A percentile compares a stretch with the other conserved stretches of the same genome.
phyloP scores from a whole-genome alignment of 2,797 vertebrate species.

The Squalus acanthias region DNA sequence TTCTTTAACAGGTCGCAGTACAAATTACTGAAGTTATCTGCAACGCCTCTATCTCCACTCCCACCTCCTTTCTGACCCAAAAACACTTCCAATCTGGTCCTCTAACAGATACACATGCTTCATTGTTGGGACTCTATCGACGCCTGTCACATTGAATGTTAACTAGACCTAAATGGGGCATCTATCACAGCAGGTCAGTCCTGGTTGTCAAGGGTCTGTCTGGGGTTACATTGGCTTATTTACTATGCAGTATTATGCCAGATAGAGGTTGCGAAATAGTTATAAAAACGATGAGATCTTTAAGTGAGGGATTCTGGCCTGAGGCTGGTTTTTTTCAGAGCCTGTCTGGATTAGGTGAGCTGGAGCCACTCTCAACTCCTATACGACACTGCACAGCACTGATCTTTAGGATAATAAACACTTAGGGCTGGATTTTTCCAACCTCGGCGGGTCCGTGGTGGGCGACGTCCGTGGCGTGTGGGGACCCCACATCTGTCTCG shows the following conservation, averaged over 20 bases:
- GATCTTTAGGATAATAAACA: not conserved
- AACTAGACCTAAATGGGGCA: not conserved
- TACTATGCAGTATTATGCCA: not conserved
- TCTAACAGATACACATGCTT: not conserved
- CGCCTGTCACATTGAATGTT: not conserved
- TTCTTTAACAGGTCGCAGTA: not conserved
- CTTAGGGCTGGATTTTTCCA: not conserved
- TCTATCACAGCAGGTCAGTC: not conserved
- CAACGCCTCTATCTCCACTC: not conserved
- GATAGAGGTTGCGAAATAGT: not conserved
- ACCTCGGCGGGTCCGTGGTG: too few relatives aligned
- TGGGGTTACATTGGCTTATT: not conserved
- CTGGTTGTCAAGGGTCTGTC: not conserved
- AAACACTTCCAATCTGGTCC: not conserved
- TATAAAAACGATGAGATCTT: not conserved
- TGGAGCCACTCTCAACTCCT: not conserved
- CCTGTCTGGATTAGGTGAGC: not conserved
- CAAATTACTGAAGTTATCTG: not conserved
- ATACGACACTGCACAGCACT: not conserved
- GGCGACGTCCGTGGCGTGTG: too few relatives aligned
- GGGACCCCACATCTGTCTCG: too few relatives aligned
- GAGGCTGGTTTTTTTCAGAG: not conserved
- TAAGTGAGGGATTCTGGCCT: not conserved
- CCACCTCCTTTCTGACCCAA: not conserved
- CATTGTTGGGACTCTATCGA: not conserved